Evolutionary conservation across 1,140 invertebrate species (phyloP), one percentile per base, ranked within the genome.

Genomic region (Hypsibius dujardini): DNA sequence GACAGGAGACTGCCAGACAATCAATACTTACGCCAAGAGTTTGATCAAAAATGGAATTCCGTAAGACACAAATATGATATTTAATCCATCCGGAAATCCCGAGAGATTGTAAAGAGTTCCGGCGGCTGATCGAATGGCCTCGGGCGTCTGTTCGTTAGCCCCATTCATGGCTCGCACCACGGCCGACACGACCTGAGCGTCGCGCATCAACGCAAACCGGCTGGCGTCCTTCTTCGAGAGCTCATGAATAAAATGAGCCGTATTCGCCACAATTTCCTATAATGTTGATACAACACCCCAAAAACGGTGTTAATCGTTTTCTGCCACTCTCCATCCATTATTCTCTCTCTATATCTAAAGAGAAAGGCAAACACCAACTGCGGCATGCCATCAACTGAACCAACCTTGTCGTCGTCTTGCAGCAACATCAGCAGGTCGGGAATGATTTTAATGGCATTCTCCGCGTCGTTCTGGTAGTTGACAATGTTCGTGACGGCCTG

Each of bases 401-500:
- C 45, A n/a, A 94, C 91, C 81, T 96, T 92, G 82, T 98, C 95
- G 81, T 98, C 92, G 79, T 97, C 91, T 76, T 94, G 96, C 71
- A 98, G 80, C n/a, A 98, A 84, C 79, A 96, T 96, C 71, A 97
- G 96, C 79, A 98, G 85, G 81, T 98, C 94, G 1, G 95, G 95
- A 78, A 99, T 95, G 71, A 95, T 94, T 72, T 92, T 84, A 46
- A 92, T 95, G n/a, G 95, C 93, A 73, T 97, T 82, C 83, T 98
- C 94, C 72, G 94, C 93, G 82, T 98, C 95, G 82, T 97, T 92
- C 80, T 97, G 94, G 79, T 98, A 98, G 78, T 98, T 98, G 75
- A 99, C 96, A 71, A 99, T 83, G 79, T 98, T 97, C 40, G 97
- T 92, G 59, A 99, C 94, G 60, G 95, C 95, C 82, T 96, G 91